phyloP scores from a whole-genome alignment of 2,888 invertebrate species.

The Teleogryllus oceanicus region DNA sequence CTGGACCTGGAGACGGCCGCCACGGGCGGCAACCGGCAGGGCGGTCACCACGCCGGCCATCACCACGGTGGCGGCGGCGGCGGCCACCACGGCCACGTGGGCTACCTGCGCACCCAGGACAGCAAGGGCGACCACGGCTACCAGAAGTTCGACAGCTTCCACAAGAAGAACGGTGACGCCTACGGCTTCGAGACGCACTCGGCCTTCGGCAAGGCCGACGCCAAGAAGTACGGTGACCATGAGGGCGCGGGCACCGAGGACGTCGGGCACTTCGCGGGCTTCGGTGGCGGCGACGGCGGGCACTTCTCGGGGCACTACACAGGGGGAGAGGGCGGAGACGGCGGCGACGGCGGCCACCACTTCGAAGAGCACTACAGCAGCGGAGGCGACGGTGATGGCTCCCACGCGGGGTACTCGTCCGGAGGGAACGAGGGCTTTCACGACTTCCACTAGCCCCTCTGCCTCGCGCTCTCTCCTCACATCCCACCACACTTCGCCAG shows the following conservation, averaged over 20 bases:
- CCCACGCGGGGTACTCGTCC: slow-evolving; percentile 22
- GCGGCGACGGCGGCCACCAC: slow-evolving; percentile 37
- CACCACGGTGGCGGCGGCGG: slow-evolving; percentile 48
- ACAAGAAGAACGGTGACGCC: slow-evolving; percentile 69
- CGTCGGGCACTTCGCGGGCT: slow-evolving; percentile 18
- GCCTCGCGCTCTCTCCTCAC: not conserved
- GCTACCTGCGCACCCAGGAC: slow-evolving; percentile 60
- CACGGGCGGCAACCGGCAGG: slow-evolving; percentile 25
- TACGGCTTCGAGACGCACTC: slow-evolving; percentile 68
- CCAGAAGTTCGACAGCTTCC: slow-evolving; percentile 67
- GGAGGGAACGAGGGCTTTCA: slow-evolving; percentile 47
- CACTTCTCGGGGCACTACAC: slow-evolving; percentile 50
- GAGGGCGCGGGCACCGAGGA: slow-evolving; percentile 41
- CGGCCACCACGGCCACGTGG: slow-evolving; percentile 58
- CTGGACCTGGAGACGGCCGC: slow-evolving; percentile 30
- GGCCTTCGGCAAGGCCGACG: slow-evolving; percentile 55
- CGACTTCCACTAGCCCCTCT: slow-evolving; percentile 35
- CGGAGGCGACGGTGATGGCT: not conserved
- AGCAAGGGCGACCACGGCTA: slow-evolving; percentile 65
- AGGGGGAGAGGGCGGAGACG: slow-evolving; percentile 38
- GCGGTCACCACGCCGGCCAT: not conserved
- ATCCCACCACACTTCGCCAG: not conserved
- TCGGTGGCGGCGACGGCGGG: slow-evolving; percentile 30
- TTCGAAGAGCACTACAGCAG: slow-evolving; percentile 23
- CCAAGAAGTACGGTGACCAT: slow-evolving; percentile 42